These are phyloP conservation scores for Lampris megalopsis DNA, from an alignment of 2,113 vertebrate genomes.

Conservation along the genomic window DNA sequence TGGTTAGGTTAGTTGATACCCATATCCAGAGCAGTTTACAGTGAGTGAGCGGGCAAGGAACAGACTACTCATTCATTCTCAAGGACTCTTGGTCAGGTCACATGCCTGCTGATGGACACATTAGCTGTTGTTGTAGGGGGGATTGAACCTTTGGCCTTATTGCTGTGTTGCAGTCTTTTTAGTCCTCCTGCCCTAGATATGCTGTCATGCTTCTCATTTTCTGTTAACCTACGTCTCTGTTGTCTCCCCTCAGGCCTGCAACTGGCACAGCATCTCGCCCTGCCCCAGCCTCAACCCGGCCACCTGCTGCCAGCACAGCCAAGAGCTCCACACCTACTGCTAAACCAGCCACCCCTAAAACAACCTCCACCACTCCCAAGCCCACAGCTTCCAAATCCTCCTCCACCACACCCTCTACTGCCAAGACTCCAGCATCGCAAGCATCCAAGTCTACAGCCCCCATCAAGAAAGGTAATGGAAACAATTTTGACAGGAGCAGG, in stretches of 20 bases:
- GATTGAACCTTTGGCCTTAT: not conserved
- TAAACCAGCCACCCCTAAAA: constrained; percentile 71
- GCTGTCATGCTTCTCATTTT: not conserved
- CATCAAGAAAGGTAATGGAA: constrained; percentile 79
- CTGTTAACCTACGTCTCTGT: constrained; percentile 7
- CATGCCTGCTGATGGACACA: too few relatives aligned
- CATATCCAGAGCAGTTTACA: not conserved
- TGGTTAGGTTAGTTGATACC: not conserved
- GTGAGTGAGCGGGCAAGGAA: not conserved
- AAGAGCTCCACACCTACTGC: constrained; percentile 62
- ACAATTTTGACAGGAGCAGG: not conserved
- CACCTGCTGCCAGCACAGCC: constrained; percentile 35
- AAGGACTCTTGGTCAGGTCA: too few relatives aligned
- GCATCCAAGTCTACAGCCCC: constrained; percentile 71
- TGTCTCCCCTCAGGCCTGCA: constrained; percentile 62
- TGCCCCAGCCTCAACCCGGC: constrained; percentile 59
- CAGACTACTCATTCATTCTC: not conserved
- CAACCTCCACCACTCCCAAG: constrained; percentile 61
- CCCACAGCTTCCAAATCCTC: constrained; percentile 71
- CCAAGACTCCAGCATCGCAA: constrained; percentile 65
- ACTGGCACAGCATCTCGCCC: constrained; percentile 69
- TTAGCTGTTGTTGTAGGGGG: too few relatives aligned
- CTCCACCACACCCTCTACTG: constrained; percentile 78
- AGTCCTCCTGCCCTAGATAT: not conserved
- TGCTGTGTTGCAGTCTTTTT: not conserved